phyloP scores from a whole-genome alignment of 2,113 vertebrate species.

The Mugil cephalus region DNA sequence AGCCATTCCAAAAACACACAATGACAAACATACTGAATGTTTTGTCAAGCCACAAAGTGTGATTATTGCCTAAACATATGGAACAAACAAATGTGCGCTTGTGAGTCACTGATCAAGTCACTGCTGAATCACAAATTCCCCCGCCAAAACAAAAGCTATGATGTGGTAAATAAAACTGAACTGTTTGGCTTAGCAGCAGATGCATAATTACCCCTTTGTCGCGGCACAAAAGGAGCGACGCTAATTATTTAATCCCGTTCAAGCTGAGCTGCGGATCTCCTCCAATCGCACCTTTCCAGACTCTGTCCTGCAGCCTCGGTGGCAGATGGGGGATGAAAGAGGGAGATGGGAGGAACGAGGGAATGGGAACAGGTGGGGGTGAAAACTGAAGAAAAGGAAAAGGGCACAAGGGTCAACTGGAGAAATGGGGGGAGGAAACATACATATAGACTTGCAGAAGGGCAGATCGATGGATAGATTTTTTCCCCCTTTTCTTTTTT shows the following conservation, averaged over 20 bases:
- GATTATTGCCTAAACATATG: slow-evolving; percentile 19
- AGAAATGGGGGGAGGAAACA: slow-evolving; percentile 63
- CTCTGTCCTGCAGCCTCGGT: slow-evolving; percentile 52
- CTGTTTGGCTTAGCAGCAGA: slow-evolving; percentile 51
- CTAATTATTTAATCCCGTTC: slow-evolving; percentile 61
- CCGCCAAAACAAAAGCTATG: not conserved
- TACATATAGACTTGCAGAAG: slow-evolving; percentile 57
- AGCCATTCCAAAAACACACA: not conserved
- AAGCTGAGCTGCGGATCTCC: slow-evolving; percentile 21
- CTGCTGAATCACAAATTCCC: not conserved
- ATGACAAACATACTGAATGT: not conserved
- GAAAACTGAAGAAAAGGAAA: slow-evolving; percentile 73
- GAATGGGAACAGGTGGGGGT: slow-evolving; percentile 79
- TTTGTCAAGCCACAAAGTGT: not conserved
- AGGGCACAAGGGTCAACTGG: slow-evolving; percentile 74
- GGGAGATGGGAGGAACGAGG: slow-evolving; percentile 62
- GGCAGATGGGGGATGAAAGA: slow-evolving; percentile 85
- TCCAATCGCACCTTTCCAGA: slow-evolving; percentile 47
- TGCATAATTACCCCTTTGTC: slow-evolving; percentile 63
- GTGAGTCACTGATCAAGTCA: not conserved
- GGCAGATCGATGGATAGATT: slow-evolving; percentile 77
- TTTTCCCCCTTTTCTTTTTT: slow-evolving; percentile 42
- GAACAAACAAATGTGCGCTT: slow-evolving; percentile 7
- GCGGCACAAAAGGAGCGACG: slow-evolving; percentile 27
- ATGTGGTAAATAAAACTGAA: slow-evolving; percentile 39